A percentile compares a stretch with the other conserved stretches of the same genome.
These are phyloP conservation scores for Amblyraja radiata DNA, from an alignment of 2,797 vertebrate species.

Conservation along the genomic window DNA sequence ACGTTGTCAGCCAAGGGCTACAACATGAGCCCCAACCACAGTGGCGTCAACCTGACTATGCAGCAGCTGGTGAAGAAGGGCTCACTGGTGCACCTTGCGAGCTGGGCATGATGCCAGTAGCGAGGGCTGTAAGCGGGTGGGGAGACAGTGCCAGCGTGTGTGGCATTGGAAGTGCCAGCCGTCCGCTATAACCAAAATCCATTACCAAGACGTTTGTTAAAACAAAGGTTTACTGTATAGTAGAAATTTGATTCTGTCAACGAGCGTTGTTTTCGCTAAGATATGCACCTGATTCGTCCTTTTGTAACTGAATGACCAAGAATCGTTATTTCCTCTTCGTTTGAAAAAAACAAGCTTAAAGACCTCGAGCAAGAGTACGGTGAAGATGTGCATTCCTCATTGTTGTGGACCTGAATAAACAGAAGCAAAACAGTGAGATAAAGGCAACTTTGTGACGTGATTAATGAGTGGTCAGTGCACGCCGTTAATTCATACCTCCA, in stretches of 20 bases:
- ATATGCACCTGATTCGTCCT: slow-evolving; percentile 70
- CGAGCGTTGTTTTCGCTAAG: neutral
- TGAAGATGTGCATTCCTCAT: slow-evolving; percentile 73
- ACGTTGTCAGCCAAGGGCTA: too few relatives aligned
- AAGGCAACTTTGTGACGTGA: neutral
- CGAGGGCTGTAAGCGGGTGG: too few relatives aligned
- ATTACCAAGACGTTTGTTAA: too few relatives aligned
- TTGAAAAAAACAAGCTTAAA: slow-evolving; percentile 87
- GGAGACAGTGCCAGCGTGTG: too few relatives aligned
- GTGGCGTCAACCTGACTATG: too few relatives aligned
- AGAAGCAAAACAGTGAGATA: slow-evolving; percentile 10
- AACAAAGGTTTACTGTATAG: neutral
- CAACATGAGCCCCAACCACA: too few relatives aligned
- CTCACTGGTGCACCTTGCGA: too few relatives aligned
- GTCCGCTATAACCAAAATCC: too few relatives aligned
- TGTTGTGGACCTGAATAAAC: slow-evolving; percentile 79
- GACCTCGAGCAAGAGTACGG: slow-evolving; percentile 83
- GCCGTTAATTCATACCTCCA: slow-evolving; percentile 74
- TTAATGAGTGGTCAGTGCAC: neutral
- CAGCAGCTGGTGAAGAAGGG: too few relatives aligned
- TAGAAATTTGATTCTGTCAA: neutral
- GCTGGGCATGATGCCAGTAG: too few relatives aligned
- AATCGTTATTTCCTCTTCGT: slow-evolving; percentile 88
- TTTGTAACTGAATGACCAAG: slow-evolving; percentile 85
- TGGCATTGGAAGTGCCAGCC: too few relatives aligned